phyloP scores from a whole-genome alignment of 2,888 invertebrate genomes.

The Neoitamus cyanurus region DNA sequence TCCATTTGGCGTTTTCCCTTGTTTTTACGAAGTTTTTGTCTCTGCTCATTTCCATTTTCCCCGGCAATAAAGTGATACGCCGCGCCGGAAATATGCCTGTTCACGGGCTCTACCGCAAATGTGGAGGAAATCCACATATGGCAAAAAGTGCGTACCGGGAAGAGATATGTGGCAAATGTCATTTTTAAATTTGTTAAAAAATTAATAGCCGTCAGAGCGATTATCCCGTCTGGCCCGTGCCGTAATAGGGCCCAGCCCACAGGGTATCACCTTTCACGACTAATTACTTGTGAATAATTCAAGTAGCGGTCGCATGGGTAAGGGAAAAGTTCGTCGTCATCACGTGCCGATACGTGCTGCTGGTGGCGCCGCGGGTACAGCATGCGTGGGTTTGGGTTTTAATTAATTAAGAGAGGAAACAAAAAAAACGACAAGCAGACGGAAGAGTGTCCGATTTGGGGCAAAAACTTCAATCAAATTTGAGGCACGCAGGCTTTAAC shows the following conservation, averaged over 20 bases:
- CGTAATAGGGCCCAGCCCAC: not conserved
- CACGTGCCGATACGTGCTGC: not conserved
- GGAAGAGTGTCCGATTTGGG: not conserved
- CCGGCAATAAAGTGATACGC: not conserved
- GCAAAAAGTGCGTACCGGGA: not conserved
- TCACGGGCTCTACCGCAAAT: not conserved
- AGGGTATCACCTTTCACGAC: not conserved
- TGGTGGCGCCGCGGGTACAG: not conserved
- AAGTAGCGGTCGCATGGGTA: not conserved
- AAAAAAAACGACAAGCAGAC: not conserved
- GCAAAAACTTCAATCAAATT: not conserved
- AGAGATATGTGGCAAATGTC: not conserved
- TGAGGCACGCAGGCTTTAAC: not conserved
- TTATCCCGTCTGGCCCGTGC: not conserved
- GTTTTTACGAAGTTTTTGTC: not conserved
- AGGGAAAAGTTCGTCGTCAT: not conserved
- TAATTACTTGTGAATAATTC: constrained; percentile 1
- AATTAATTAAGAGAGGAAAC: not conserved
- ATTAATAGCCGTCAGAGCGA: not conserved
- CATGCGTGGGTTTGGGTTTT: not conserved
- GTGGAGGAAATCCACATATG: not conserved
- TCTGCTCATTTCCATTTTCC: not conserved
- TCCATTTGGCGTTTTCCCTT: not conserved
- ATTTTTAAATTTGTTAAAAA: not conserved
- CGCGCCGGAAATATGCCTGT: not conserved